Evolutionary conservation across 2,888 invertebrate species (phyloP).

Genomic region (Cephonodes hylas): DNA sequence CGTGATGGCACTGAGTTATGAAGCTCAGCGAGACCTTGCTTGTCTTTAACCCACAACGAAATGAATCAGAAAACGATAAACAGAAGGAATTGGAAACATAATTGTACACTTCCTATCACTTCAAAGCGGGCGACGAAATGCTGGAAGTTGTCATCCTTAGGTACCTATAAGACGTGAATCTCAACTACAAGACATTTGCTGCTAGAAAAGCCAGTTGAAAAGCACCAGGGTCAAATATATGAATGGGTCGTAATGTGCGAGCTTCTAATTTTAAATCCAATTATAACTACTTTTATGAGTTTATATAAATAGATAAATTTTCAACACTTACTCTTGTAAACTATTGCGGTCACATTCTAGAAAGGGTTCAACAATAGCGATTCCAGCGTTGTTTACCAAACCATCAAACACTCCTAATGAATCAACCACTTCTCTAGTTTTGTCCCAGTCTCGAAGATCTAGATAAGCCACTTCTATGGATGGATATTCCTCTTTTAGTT

Average conservation of each 20-base stretch:
- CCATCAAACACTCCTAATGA: slow-evolving; percentile 85
- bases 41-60: too few species aligned
- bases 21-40: too few species aligned
- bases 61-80: too few species aligned
- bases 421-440: slow-evolving; percentile 78
- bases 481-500: slow-evolving; percentile 81
- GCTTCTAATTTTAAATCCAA: too few species aligned
- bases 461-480: slow-evolving; percentile 82
- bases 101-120: too few species aligned
- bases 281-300: neutral
- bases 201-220: too few species aligned
- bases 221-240: neutral
- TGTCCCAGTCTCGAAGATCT: slow-evolving; percentile 88
- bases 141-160: too few species aligned
- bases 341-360: slow-evolving; percentile 84
- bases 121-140: too few species aligned
- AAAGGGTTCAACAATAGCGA: slow-evolving; percentile 85
- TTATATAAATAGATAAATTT: neutral
- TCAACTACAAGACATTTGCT: neutral
- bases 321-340: slow-evolving; percentile 84
- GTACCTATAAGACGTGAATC: too few species aligned
- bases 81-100: too few species aligned
- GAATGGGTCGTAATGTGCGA: neutral
- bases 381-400: slow-evolving; percentile 94
- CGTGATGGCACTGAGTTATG: too few species aligned